Evolutionary conservation across 2,888 invertebrate species (phyloP), one percentile per base, ranked within the genome.

Genomic region (Drosophila meridionalis): DNA sequence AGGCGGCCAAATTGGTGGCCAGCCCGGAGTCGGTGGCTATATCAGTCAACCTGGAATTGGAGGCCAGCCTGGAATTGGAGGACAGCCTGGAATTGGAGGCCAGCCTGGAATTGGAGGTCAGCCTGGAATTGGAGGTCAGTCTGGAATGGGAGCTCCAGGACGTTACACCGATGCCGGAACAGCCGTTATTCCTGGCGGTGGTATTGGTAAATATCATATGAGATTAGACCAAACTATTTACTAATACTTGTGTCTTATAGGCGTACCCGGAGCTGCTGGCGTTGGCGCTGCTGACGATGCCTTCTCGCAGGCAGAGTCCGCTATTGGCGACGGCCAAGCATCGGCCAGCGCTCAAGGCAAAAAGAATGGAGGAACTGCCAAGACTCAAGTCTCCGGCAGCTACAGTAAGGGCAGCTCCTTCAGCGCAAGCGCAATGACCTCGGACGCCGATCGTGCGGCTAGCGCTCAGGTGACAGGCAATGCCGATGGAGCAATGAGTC

Each of bases 301-400:
- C 32, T 96, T 96, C 91, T 96, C 97, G 0, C 96, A 96, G 93
- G 96, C 96, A 3, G 95, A 93, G 69, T 92, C 93, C 0, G 86
- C 93, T 0, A 92, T 93, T 45, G 93, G 91, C 40, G 96, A 96
- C 69, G 97, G 97, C 0, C 95, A 95, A 81, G 97, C 97, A 1
- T 95, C 95, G 73, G 97, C 97, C 3, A 95, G 95, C 63, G 96
- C 97, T 14, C 96, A 96, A 93, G 97, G 97, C 14, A 95, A 95
- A 78, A 96, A 95, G 86, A 95, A 95, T 36, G 95, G 96, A 72
- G 97, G 96, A 11, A 95, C 95, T 3, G 96, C 97, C 0, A 96
- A 97, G 92, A 96, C 97, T 0, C 96, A 97, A 93, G 97, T 97
- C 0, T 96, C 96, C 60, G 97, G 97, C 34, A 95, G 96, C 0